These are phyloP conservation scores for Astreopora myriophthalma DNA, from an alignment of 64 coral and sea anemone genomes.

Conservation along the genomic window DNA sequence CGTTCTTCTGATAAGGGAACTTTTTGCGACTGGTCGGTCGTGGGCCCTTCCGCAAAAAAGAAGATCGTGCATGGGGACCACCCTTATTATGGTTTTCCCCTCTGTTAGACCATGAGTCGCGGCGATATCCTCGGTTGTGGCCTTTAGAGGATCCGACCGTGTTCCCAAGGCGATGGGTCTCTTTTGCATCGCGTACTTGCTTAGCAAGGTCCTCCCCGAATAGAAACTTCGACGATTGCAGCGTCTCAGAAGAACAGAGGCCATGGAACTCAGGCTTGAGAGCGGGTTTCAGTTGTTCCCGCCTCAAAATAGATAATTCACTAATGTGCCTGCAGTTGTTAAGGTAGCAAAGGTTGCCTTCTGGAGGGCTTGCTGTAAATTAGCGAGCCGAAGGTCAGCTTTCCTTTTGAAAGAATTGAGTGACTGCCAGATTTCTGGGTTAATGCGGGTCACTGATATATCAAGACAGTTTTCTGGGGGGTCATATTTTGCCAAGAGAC, in stretches of 20 bases:
- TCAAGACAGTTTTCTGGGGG: constrained; percentile 15
- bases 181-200: constrained; percentile 27
- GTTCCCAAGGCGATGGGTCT: constrained; percentile 1
- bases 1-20: neutral
- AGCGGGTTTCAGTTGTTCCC: constrained; percentile 48
- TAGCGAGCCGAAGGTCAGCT: neutral
- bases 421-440: constrained; percentile 14
- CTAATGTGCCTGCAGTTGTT: neutral
- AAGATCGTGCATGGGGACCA: neutral
- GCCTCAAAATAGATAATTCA: neutral
- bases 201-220: constrained; percentile 32
- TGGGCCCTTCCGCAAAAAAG: neutral
- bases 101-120: neutral
- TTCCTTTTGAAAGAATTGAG: neutral
- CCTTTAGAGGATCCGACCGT: neutral
- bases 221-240: neutral
- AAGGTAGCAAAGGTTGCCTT: neutral
- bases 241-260: neutral
- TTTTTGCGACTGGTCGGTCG: neutral
- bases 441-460: neutral
- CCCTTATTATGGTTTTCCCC: neutral
- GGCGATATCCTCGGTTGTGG: neutral
- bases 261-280: constrained; percentile 21
- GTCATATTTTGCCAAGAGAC: neutral
- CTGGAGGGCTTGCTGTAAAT: neutral